These are phyloP conservation scores for Sorex fumeus DNA, from an alignment of 2,113 vertebrate species.

Conservation along the genomic window DNA sequence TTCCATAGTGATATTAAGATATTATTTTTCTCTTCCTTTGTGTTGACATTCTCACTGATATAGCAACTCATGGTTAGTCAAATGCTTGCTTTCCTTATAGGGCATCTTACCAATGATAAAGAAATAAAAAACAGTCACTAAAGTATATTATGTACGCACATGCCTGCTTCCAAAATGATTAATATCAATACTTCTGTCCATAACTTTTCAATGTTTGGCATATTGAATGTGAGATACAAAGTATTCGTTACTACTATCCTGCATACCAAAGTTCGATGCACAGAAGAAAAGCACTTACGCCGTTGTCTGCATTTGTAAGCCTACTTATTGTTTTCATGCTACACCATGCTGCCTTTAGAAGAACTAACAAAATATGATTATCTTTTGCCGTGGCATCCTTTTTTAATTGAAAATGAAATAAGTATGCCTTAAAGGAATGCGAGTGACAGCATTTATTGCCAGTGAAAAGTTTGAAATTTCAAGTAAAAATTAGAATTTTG, in stretches of 20 bases:
- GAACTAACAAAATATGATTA: constrained; percentile 54
- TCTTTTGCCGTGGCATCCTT: neutral
- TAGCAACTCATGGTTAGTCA: neutral
- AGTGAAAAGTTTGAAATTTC: constrained; percentile 68
- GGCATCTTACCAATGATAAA: neutral
- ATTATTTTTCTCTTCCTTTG: neutral
- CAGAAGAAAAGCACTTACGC: neutral
- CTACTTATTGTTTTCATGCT: constrained; percentile 26
- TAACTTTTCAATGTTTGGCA: constrained; percentile 10
- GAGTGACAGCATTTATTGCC: constrained; percentile 71
- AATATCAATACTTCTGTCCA: neutral
- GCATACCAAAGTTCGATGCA: no score
- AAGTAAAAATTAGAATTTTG: constrained; percentile 77
- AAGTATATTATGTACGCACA: neutral
- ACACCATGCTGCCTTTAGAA: constrained; percentile 54
- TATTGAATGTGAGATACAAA: neutral
- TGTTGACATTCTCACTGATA: constrained; percentile 22
- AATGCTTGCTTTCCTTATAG: neutral
- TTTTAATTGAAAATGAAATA: constrained; percentile 58
- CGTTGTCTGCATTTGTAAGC: constrained; percentile 15
- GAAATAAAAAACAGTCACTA: neutral
- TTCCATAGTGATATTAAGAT: constrained; percentile 7
- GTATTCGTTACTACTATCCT: neutral
- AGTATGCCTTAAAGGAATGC: constrained; percentile 67
- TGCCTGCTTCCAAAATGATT: fast-evolving